Conservation (phyloP, 1,140 invertebrate genomes). For the Polypedilum vanderplanki region DNA sequence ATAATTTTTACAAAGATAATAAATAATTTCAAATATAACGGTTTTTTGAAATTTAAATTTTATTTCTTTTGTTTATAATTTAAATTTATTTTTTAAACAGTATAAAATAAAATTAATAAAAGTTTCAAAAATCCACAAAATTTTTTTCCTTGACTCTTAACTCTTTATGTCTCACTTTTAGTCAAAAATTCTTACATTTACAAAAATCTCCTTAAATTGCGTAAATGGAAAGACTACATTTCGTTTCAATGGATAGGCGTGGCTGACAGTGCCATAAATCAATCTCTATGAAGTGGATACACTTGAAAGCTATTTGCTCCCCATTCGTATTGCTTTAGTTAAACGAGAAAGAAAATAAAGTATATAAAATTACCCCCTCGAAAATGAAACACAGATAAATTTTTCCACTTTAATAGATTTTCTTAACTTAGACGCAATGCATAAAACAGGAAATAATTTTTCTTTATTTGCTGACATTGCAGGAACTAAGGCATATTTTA, state of each 20-base stretch:
- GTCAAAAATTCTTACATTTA: too few relatives aligned
- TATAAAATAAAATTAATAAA: too few relatives aligned
- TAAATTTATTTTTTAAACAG: too few relatives aligned
- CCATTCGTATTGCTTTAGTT: neutral
- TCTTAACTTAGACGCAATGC: neutral
- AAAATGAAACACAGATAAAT: neutral
- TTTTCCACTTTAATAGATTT: neutral
- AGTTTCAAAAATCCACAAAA: too few relatives aligned
- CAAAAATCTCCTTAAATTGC: neutral
- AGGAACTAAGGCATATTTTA: slow-evolving; percentile 18
- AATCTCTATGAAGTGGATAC: slow-evolving; percentile 14
- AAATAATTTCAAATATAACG: too few relatives aligned
- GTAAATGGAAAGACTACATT: slow-evolving; percentile 13
- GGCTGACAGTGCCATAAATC: slow-evolving; percentile 21
- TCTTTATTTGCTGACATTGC: slow-evolving; percentile 12
- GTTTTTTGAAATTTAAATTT: too few relatives aligned
- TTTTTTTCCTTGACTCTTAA: too few relatives aligned
- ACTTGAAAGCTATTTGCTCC: slow-evolving; percentile 20
- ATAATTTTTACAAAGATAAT: too few relatives aligned
- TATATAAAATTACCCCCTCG: neutral
- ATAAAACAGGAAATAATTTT: neutral
- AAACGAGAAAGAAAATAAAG: neutral
- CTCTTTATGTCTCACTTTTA: too few relatives aligned
- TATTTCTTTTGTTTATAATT: too few relatives aligned
- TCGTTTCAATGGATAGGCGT: slow-evolving; percentile 6